Percentiles rank a stretch among this genome's conserved stretches.
Evolutionary conservation across 2,888 invertebrate species (phyloP).

Genomic region (Drosophila putrida): DNA sequence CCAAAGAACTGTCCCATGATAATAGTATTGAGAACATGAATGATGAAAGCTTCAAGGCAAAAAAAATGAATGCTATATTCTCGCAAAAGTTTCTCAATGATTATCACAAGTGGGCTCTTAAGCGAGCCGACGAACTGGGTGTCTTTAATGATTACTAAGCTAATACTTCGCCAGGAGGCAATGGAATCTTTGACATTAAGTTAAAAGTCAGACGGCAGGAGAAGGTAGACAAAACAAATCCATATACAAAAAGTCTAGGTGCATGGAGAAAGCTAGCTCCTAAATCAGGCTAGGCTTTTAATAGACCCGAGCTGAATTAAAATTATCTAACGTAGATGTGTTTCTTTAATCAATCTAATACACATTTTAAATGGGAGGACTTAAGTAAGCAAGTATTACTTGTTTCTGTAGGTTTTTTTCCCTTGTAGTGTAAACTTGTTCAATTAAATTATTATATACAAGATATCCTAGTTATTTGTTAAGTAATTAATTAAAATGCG

Average conservation of each 20-base stretch:
- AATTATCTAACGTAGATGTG: slow-evolving; percentile 23
- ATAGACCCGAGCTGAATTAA: slow-evolving; percentile 48
- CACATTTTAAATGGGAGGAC: too few species aligned
- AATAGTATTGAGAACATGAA: slow-evolving; percentile 72
- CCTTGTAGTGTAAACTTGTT: too few species aligned
- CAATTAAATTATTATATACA: too few species aligned
- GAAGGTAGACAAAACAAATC: slow-evolving; percentile 1
- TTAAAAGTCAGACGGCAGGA: not conserved
- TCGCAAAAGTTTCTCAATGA: slow-evolving; percentile 68
- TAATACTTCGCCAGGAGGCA: not conserved
- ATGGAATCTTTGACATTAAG: slow-evolving; percentile 8
- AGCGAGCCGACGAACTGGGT: slow-evolving; percentile 74
- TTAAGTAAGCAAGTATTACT: too few species aligned
- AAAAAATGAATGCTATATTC: slow-evolving; percentile 68
- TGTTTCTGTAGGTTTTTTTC: too few species aligned
- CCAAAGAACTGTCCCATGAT: slow-evolving; percentile 69
- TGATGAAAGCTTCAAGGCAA: slow-evolving; percentile 56
- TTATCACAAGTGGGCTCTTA: slow-evolving; percentile 71
- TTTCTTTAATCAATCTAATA: slow-evolving; percentile 19
- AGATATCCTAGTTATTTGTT: too few species aligned
- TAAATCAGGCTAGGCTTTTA: slow-evolving; percentile 20
- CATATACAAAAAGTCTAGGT: not conserved
- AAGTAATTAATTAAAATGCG: too few species aligned
- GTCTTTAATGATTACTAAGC: slow-evolving; percentile 73
- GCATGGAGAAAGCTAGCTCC: slow-evolving; percentile 10